Conservation (phyloP, 64 coral and sea anemone genomes). For the Platygyra sinensis region DNA sequence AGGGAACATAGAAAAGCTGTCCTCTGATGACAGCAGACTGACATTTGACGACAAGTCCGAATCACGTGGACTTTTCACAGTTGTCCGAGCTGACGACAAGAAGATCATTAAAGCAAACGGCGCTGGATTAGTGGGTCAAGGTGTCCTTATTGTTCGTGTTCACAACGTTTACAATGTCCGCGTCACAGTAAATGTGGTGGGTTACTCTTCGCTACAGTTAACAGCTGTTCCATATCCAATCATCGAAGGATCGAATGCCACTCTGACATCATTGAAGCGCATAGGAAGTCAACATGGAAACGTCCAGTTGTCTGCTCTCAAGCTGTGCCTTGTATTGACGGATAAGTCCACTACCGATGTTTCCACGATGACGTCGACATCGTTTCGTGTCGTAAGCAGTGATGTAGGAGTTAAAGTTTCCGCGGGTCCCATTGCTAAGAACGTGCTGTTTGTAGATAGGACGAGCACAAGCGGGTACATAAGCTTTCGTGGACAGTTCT, state of each 20-base stretch:
- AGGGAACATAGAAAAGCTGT: conserved; percentile 16
- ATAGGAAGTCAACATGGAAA: conserved; percentile 34
- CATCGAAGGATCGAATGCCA: background rate
- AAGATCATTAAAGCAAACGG: conserved; percentile 43
- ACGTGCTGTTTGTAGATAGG: conserved; percentile 6
- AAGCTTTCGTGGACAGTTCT: conserved; percentile 26
- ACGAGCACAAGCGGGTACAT: background rate
- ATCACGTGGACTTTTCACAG: conserved; percentile 54
- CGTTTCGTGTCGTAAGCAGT: conserved; percentile 42
- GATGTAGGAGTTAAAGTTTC: conserved; percentile 45
- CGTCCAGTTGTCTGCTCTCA: conserved; percentile 41
- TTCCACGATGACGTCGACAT: conserved; percentile 29
- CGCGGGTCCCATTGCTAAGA: background rate
- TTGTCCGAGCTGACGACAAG: background rate
- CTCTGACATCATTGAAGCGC: conserved; percentile 37
- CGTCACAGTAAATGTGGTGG: conserved; percentile 39
- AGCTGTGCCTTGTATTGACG: conserved; percentile 24
- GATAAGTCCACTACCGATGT: conserved; percentile 49
- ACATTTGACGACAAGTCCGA: conserved; percentile 47
- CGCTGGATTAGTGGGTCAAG: conserved; percentile 37
- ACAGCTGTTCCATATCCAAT: conserved; percentile 34
- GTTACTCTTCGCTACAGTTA: conserved; percentile 27
- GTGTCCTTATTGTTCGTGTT: conserved; percentile 53
- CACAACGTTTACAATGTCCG: conserved; percentile 61
- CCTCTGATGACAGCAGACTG: conserved; percentile 6